phyloP scores from a whole-genome alignment of 2,888 invertebrate genomes.

The Bhutanitis thaidina region DNA sequence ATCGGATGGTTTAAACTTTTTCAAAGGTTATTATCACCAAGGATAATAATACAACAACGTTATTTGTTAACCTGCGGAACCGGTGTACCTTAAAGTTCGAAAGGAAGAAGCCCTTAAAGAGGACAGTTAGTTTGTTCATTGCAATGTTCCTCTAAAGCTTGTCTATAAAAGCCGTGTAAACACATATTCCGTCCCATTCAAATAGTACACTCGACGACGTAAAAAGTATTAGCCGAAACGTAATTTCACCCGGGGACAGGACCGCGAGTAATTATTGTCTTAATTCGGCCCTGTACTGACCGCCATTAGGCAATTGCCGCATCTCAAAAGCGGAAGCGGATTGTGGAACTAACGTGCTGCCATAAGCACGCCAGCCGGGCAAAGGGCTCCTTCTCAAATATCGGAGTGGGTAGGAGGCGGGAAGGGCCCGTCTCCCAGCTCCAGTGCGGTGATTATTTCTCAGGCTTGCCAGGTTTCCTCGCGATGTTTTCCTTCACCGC shows the following conservation, averaged over 20 bases:
- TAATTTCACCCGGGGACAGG: conserved; percentile 42
- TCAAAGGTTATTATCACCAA: too few species aligned
- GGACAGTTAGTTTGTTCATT: neutral
- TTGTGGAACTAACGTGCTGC: neutral
- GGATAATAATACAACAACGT: too few species aligned
- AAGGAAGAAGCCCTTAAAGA: neutral
- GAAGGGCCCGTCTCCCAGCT: too few species aligned
- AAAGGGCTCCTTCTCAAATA: too few species aligned
- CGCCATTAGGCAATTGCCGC: conserved; percentile 49
- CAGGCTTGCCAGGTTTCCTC: too few species aligned
- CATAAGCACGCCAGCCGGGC: too few species aligned
- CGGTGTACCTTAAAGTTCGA: neutral
- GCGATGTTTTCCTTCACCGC: too few species aligned
- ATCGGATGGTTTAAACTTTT: too few species aligned
- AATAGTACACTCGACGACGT: conserved; percentile 43
- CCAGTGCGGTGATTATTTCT: too few species aligned
- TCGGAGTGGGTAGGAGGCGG: too few species aligned
- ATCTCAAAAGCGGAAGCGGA: conserved; percentile 40
- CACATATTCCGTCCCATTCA: conserved; percentile 31
- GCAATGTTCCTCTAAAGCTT: conserved; percentile 18
- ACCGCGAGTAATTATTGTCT: conserved; percentile 75
- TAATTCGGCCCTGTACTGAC: conserved; percentile 69
- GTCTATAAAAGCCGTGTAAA: conserved; percentile 37
- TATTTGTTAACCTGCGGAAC: neutral
- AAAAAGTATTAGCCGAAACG: conserved; percentile 74